phyloP scores from a whole-genome alignment of 37 sponge, comb jelly and placozoan genomes.

The Tethya wilhelma region DNA sequence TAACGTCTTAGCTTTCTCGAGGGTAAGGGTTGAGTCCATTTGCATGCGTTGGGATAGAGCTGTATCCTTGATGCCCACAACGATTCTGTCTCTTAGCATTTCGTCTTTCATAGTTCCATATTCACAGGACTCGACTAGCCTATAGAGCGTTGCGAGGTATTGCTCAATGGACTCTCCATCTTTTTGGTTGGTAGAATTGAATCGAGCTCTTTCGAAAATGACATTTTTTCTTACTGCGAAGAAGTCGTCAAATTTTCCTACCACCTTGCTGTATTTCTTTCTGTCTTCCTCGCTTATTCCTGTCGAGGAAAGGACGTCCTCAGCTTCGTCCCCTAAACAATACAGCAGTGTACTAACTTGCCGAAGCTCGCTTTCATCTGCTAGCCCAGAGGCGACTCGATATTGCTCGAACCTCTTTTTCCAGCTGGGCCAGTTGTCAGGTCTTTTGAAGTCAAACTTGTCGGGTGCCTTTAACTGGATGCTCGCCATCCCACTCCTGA shows the following conservation, averaged over 20 bases:
- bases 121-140: constrained; percentile 16
- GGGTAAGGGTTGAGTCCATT: constrained; percentile 36
- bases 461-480: no score
- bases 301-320: constrained; percentile 23
- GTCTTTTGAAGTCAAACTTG: constrained; percentile 11
- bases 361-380: not conserved
- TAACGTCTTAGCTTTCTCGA: constrained; percentile 44
- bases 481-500: constrained; percentile 13
- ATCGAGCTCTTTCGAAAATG: constrained; percentile 34
- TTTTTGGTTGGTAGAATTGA: constrained; percentile 4
- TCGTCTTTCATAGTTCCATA: no score
- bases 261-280: constrained; percentile 6
- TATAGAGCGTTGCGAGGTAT: constrained; percentile 16
- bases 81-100: no score
- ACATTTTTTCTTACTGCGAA: constrained; percentile 32
- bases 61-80: constrained; percentile 42
- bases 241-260: constrained; percentile 26
- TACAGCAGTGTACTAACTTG: constrained; percentile 21
- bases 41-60: constrained; percentile 28
- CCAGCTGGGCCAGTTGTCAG: constrained; percentile 36
- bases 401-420: constrained; percentile 17
- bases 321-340: constrained; percentile 37
- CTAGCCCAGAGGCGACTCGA: constrained; percentile 3
- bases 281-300: constrained; percentile 12
- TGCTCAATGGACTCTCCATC: constrained; percentile 21